Evolutionary conservation across 2,113 vertebrate genomes (phyloP).

Genomic region (Cyprinodon variegatus): DNA sequence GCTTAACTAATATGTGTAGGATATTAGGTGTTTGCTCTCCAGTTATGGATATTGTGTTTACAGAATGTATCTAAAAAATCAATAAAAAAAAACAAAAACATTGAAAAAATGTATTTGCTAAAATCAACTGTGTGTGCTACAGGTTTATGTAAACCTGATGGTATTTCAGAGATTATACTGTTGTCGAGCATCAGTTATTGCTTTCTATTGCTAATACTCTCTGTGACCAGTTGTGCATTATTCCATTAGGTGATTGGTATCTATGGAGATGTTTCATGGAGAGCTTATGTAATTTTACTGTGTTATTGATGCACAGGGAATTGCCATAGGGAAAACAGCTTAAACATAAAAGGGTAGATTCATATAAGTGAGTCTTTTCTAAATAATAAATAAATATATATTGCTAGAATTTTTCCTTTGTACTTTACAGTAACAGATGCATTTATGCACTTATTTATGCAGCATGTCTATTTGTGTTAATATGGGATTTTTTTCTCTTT

Average conservation of each 20-base stretch:
- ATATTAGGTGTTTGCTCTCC: background rate
- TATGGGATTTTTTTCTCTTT: background rate
- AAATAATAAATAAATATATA: background rate
- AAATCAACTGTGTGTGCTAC: slow-evolving; percentile 6
- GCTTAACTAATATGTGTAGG: background rate
- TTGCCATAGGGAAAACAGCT: background rate
- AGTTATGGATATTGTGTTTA: background rate
- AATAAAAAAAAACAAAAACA: background rate
- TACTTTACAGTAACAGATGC: background rate
- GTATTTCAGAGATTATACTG: slow-evolving; percentile 38
- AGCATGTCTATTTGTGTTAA: background rate
- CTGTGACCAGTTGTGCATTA: slow-evolving; percentile 23
- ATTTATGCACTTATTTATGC: background rate
- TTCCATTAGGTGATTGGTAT: slow-evolving; percentile 3
- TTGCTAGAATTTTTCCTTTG: background rate
- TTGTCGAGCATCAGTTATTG: slow-evolving; percentile 50
- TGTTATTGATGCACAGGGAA: slow-evolving; percentile 2
- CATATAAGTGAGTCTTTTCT: slow-evolving; percentile 33
- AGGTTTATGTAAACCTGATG: slow-evolving; percentile 43
- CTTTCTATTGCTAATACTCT: slow-evolving; percentile 44
- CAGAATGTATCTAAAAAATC: no score
- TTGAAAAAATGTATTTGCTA: background rate
- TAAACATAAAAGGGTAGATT: slow-evolving; percentile 31
- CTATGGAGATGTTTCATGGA: slow-evolving; percentile 24
- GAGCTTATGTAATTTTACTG: slow-evolving; percentile 27